Evolutionary conservation across 1,140 invertebrate species (phyloP).

Genomic region (Rhopalosiphum maidis): DNA sequence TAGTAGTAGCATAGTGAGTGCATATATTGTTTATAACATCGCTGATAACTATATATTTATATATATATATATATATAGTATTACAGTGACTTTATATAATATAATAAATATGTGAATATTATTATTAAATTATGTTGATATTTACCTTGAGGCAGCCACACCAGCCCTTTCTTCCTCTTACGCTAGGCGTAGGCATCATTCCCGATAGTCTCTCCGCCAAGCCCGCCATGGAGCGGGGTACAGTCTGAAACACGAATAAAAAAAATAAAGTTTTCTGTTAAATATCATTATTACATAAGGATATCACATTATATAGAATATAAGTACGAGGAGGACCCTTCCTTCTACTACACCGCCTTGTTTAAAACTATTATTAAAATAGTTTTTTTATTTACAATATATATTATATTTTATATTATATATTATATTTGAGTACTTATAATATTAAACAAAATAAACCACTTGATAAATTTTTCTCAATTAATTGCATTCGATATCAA

Average conservation of each 20-base stretch:
- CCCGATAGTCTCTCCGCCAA: slow-evolving; percentile 49
- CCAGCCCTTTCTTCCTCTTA: slow-evolving; percentile 68
- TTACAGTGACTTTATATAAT: not conserved
- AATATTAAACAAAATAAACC: slow-evolving; percentile 4
- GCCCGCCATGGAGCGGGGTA: slow-evolving; percentile 54
- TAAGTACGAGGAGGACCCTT: not conserved
- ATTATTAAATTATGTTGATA: not conserved
- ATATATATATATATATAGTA: no score
- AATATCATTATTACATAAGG: not conserved
- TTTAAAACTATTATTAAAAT: no score
- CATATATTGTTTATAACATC: not conserved
- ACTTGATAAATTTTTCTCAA: not conserved
- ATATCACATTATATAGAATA: not conserved
- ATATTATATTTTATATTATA: no score
- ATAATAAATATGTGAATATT: not conserved
- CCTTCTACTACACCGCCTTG: no score
- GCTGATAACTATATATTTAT: not conserved
- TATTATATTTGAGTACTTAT: not conserved
- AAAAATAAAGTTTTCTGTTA: slow-evolving; percentile 23
- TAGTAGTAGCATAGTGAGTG: not conserved
- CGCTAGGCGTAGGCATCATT: slow-evolving; percentile 65
- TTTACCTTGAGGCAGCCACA: slow-evolving; percentile 70
- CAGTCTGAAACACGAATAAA: slow-evolving; percentile 39
- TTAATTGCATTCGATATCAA: not conserved
- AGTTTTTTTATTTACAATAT: no score